Evolutionary conservation across 2,888 invertebrate species (phyloP).

Genomic region (Melinaea menophilus): DNA sequence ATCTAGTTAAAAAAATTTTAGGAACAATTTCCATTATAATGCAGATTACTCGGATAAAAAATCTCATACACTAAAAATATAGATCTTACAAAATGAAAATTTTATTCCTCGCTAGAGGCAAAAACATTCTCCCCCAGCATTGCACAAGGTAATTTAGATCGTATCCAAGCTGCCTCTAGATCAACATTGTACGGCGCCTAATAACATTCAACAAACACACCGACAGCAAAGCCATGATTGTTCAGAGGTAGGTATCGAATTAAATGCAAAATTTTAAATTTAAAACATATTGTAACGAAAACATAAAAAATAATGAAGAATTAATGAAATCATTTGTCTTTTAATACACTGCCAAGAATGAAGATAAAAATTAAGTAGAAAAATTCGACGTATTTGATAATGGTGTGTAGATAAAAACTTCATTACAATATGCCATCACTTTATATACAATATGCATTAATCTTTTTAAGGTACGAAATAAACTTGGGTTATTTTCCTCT

Average conservation of each 20-base stretch:
- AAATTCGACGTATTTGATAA: background rate
- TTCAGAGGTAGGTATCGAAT: too few relatives aligned
- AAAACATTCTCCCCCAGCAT: conserved; percentile 17
- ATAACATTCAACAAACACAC: conserved; percentile 24
- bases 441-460: conserved; percentile 17
- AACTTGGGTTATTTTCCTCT: conserved; percentile 14
- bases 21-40: background rate
- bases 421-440: conserved; percentile 14
- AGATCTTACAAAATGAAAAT: background rate
- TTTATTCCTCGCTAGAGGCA: conserved; percentile 18
- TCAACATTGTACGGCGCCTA: conserved; percentile 21
- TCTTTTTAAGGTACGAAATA: conserved; percentile 12
- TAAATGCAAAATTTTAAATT: too few relatives aligned
- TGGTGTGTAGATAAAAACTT: conserved; percentile 11
- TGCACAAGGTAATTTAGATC: conserved; percentile 28
- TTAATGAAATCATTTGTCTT: too few relatives aligned
- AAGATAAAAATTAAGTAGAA: too few relatives aligned
- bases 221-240: conserved; percentile 9
- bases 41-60: background rate
- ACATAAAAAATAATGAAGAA: too few relatives aligned
- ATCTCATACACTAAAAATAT: conserved; percentile 1
- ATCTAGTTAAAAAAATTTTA: background rate
- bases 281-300: too few relatives aligned
- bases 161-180: conserved; percentile 23
- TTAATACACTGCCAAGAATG: too few relatives aligned